Evolutionary conservation across 2,888 invertebrate species (phyloP).

Genomic region (Pandemis heparana): DNA sequence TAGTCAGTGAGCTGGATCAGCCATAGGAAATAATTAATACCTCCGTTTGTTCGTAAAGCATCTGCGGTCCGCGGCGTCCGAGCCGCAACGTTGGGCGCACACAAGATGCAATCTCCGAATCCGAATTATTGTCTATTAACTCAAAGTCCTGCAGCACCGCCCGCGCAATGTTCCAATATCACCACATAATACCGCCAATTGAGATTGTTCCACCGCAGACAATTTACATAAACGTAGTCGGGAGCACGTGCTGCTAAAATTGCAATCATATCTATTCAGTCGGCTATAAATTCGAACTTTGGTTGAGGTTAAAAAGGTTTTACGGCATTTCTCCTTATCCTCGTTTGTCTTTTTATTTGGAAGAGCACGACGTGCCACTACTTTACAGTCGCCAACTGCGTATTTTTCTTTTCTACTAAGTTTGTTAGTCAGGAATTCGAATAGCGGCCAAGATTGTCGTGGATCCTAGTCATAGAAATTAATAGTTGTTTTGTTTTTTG

Average conservation of each 20-base stretch:
- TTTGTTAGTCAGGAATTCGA: not conserved
- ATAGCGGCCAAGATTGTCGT: not conserved
- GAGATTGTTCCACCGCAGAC: conserved; percentile 58
- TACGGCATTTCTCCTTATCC: conserved; percentile 8
- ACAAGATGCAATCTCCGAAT: conserved; percentile 57
- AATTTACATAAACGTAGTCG: conserved; percentile 68
- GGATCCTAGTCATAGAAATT: not conserved
- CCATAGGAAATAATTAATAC: conserved; percentile 30
- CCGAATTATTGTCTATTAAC: conserved; percentile 56
- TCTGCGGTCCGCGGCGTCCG: conserved; percentile 9
- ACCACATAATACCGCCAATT: conserved; percentile 61
- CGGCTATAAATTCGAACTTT: conserved; percentile 35
- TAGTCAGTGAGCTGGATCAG: conserved; percentile 18
- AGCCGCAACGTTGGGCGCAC: conserved; percentile 45
- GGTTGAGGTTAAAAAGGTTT: conserved; percentile 17
- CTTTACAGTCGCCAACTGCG: not conserved
- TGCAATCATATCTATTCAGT: conserved; percentile 59
- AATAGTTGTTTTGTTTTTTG: not conserved
- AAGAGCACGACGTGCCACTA: not conserved
- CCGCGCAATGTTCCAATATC: conserved; percentile 60
- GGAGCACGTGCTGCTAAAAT: conserved; percentile 58
- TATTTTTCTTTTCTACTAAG: not conserved
- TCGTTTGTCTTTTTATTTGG: conserved; percentile 7
- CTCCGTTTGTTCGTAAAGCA: conserved; percentile 31
- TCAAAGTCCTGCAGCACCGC: conserved; percentile 48